Base-by-base conservation (phyloP, 2,797 vertebrate genomes). In the Pampus argenteus region DNA sequence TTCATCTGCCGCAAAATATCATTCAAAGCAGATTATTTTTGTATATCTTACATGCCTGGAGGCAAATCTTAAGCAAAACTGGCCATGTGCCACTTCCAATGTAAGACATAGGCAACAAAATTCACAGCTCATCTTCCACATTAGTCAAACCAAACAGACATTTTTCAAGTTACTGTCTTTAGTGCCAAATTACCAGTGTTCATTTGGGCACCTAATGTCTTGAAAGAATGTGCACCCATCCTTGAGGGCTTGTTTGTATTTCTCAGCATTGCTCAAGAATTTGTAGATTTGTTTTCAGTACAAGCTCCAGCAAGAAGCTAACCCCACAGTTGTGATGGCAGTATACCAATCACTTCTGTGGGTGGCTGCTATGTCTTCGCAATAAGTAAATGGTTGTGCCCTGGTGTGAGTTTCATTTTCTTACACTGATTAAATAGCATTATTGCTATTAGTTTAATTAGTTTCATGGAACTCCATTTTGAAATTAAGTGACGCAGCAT, bases 311-410 rank as follows among this genome's bases (percentile, higher is more conserved):
- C 5, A 25, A 69, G 9, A 45, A 11, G 9, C 14, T n/a, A 55
- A 4, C 2, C 25, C 20, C 31, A 1, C 26, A 63, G 34, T 26
- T 34, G 48, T 57, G 51, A 48, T 69, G 20, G 42, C 22, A 57
- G 34, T 34, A 38, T 52, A 40, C 55, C 17, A 69, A 13, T 56
- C 36, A 50, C 49, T 18, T 62, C 29, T 68, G 17, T 38, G 14
- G 23, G 17, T 25, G 14, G 14, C 28, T 45, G 17, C 15, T 13
- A 13, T 10, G 14, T 65, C 25, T 18, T 38, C n/a, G 20, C 9
- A 49, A 5, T 40, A 34, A 47, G 4, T 45, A 18, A 63, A 74
- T 6, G 5, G 22, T 25, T 31, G 34, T n/a, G 25, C 25, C 22
- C 34, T 59, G 14, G 10, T 67, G 36, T 0, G 14, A 54, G 20